Evolutionary conservation across 2,113 vertebrate genomes (phyloP), one percentile per base, ranked within the genome.

Genomic region (Gymnorhina tibicen): DNA sequence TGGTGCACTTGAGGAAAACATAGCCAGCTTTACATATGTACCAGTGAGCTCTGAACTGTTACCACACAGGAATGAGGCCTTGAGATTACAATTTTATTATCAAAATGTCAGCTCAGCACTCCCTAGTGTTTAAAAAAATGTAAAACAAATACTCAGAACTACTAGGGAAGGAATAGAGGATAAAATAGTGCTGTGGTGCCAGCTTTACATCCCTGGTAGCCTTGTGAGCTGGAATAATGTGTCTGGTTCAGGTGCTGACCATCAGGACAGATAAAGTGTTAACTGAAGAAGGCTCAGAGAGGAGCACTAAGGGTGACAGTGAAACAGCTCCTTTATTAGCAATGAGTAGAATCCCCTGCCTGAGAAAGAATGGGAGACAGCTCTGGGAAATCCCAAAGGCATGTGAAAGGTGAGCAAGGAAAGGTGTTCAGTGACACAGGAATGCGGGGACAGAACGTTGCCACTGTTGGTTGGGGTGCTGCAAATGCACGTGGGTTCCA

Each of bases 401-500:
- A 4, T 13, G 1, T 24, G 56, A 26, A 60, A 59, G 19, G 21
- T 59, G 68, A 79, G 53, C 41, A 39, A 32, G 63, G 49, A 80
- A 60, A 14, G 53, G 33, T 30, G 15, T 47, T 62, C 13, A 37
- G 64, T 55, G 39, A 10, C 33, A 33, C 22, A 33, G 26, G 44
- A 59, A 22, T 0, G 0, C 42, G 44, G 30, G 58, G 49, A n/a
- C 35, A 14, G 37, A 50, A 42, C 0, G 0, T 72, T 76, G 63
- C 19, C 42, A 35, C 28, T 4, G 37, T 37, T 73, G 21, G 15
- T 35, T 44, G 37, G 59, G 20, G 5, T 77, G 19, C 56, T 37
- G 2, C 84, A 56, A 5, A 13, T 72, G 33, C 58, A 52, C 0
- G 0, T 47, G 56, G 5, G 16, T 72, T 81, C 24, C 78, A 75